phyloP scores from a whole-genome alignment of 2,888 invertebrate species.

The Dendrolimus pini region DNA sequence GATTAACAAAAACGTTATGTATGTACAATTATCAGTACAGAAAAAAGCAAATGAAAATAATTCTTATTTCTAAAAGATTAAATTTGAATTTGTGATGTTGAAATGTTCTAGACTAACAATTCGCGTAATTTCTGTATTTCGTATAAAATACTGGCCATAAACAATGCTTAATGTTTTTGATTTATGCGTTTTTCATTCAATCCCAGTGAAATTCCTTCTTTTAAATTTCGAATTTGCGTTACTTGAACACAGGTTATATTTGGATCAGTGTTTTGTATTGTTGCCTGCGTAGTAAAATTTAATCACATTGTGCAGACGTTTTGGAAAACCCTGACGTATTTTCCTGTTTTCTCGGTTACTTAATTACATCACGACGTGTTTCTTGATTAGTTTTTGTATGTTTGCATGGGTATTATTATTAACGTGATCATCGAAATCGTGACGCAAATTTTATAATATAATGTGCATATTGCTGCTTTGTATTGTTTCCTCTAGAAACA shows the following conservation, averaged over 20 bases:
- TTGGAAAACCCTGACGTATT: background rate
- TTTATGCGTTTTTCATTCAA: background rate
- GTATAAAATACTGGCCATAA: background rate
- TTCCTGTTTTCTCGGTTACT: background rate
- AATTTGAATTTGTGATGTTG: background rate
- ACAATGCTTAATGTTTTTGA: background rate
- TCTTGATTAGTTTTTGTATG: too few species aligned
- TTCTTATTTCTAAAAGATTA: background rate
- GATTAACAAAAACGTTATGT: background rate
- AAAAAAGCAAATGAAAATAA: background rate
- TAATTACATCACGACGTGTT: background rate
- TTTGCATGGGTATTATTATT: too few species aligned
- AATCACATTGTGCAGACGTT: background rate
- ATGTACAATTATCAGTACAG: too few species aligned
- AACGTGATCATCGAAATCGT: too few species aligned
- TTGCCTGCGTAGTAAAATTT: background rate
- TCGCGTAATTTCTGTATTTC: conserved; percentile 6
- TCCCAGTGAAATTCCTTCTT: background rate
- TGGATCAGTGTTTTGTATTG: background rate
- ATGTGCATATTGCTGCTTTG: too few species aligned
- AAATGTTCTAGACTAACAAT: background rate
- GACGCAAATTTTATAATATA: too few species aligned
- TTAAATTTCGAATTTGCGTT: background rate
- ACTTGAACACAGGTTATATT: background rate
- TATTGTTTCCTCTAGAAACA: too few species aligned